Percentiles rank a stretch among this genome's conserved stretches.
Conservation (phyloP, 2,113 vertebrate species). For the Callithrix jacchus region DNA sequence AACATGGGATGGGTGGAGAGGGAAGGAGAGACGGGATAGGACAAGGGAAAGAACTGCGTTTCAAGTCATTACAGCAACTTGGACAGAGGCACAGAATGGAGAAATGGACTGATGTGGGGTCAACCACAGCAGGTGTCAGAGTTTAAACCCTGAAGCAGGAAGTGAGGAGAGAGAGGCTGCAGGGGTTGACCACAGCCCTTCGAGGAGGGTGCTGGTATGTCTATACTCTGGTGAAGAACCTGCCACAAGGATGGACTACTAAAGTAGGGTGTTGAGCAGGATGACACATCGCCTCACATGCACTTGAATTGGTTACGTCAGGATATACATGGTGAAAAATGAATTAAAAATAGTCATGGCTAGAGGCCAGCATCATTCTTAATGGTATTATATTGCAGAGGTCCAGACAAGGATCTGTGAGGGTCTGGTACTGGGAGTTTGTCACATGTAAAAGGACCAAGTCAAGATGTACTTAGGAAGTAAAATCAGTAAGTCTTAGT, state of each 20-base stretch:
- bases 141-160: no score
- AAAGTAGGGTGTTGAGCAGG: background rate
- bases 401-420: background rate
- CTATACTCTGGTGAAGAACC: background rate
- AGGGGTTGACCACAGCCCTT: background rate
- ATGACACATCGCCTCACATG: background rate
- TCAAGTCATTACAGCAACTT: background rate
- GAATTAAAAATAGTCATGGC: background rate
- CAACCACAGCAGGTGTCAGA: background rate
- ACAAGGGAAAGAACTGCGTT: background rate
- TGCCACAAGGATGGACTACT: rapidly evolving
- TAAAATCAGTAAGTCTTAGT: background rate
- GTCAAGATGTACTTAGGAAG: background rate
- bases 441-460: background rate
- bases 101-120: background rate
- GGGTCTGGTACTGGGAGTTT: background rate
- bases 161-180: background rate
- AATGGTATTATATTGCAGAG: background rate
- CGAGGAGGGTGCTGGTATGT: no score
- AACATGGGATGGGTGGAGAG: background rate
- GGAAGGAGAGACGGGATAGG: rapidly evolving
- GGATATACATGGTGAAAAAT: background rate
- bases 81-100: background rate
- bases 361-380: background rate
- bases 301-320: background rate